These are phyloP conservation scores for Ahaetulla prasina DNA, from an alignment of 2,113 vertebrate genomes.

Conservation along the genomic window DNA sequence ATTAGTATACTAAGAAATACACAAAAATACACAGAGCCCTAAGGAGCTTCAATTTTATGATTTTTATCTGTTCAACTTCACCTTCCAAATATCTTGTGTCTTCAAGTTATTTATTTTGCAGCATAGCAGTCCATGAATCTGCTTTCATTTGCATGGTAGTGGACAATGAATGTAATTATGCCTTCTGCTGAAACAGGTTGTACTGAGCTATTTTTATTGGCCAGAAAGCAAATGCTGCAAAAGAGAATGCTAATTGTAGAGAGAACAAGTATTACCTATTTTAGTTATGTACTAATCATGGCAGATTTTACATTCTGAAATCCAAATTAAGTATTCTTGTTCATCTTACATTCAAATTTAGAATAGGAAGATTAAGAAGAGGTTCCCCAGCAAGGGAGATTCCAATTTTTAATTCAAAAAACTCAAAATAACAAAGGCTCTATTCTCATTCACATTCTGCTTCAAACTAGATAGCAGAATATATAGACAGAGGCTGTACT, in stretches of 20 bases:
- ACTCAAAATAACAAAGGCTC: not conserved
- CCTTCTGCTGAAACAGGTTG: not conserved
- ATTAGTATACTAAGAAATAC: not conserved
- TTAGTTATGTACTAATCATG: not conserved
- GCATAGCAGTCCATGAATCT: not conserved
- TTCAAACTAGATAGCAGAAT: not conserved
- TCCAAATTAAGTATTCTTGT: not conserved
- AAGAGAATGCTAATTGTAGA: not conserved
- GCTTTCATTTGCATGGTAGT: not conserved
- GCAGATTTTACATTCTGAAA: not conserved
- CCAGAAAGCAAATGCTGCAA: not conserved
- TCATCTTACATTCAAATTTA: not conserved
- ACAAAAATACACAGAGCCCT: not conserved
- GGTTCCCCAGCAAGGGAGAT: not conserved
- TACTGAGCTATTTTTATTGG: not conserved
- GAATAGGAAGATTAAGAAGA: not conserved
- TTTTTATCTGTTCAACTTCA: not conserved
- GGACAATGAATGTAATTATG: not conserved
- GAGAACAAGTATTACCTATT: not conserved
- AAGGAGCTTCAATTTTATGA: not conserved
- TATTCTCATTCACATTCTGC: not conserved
- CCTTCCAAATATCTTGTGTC: not conserved
- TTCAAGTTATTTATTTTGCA: not conserved
- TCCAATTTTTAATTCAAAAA: not conserved
- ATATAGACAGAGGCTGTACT: not conserved